Evolutionary conservation across 2,888 invertebrate genomes (phyloP), one percentile per base, ranked within the genome.

Genomic region (Thysanoteuthis rhombus): DNA sequence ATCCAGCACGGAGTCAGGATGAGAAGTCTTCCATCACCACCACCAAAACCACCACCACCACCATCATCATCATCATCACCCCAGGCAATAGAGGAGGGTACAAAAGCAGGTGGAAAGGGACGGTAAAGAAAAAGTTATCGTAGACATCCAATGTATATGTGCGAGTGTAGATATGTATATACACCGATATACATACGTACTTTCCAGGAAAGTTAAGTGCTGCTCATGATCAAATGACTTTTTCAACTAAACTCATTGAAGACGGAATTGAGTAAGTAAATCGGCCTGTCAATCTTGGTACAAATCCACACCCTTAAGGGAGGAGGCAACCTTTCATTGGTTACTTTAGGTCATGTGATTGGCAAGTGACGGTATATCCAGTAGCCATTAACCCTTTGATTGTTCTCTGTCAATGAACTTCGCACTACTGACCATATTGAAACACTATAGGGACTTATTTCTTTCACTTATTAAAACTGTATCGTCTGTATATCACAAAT

Each of bases 321-420:
- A 19, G n/a, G 4, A n/a, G n/a, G 36, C n/a, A 19, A 75, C 75
- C 1, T 75, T 75, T 75, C n/a, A 75, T 75, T 75, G 75, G 75
- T 75, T 75, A 75, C 12, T 75, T 75, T n/a, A 75, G 75, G 75
- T 75, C 75, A 75, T 75, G 75, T 75, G 75, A 75, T n/a, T 12
- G n/a, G 10, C n/a, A n/a, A 75, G 75, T 75, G 75, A 75, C 75
- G 75, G 75, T n/a, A 75, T 19, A 75, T n/a, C 6, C 25, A 58
- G 75, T 75, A 75, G 75, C 75, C 75, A 75, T 75, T 75, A 75
- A 75, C 75, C n/a, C n/a, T 75, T 75, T 75, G n/a, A 75, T 52
- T 52, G 4, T 52, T 22, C n/a, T 12, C n/a, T 75, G n/a, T 75
- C 75, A 75, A 75, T 75, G 75, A n/a, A 75, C 19, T 75, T 75